These are phyloP conservation scores for Phyllopteryx taeniolatus DNA, from an alignment of 2,113 vertebrate genomes.

Conservation along the genomic window DNA sequence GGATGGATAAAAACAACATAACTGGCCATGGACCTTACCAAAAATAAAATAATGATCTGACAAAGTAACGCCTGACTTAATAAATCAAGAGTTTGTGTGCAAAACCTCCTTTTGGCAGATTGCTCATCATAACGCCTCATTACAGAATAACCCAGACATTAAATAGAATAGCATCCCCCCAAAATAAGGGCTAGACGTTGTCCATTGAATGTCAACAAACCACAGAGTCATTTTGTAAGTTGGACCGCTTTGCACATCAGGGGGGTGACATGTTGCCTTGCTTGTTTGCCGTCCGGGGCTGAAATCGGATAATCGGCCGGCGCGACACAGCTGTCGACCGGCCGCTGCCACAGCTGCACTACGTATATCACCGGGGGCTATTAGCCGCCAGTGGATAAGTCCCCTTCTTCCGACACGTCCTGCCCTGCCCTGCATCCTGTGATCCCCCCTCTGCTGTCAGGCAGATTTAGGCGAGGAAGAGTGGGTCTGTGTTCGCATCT, in stretches of 20 bases:
- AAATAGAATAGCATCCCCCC: slow-evolving; percentile 31
- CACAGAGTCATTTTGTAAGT: slow-evolving; percentile 19
- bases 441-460: slow-evolving; percentile 41
- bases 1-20: too few species aligned
- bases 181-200: background rate
- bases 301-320: slow-evolving; percentile 65
- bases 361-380: slow-evolving; percentile 68
- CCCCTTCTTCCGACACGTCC: slow-evolving; percentile 14
- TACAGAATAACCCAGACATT: slow-evolving; percentile 1
- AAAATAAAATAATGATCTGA: background rate
- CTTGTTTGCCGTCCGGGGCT: slow-evolving; percentile 51
- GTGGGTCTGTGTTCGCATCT: slow-evolving; percentile 60
- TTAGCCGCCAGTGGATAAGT: slow-evolving; percentile 63
- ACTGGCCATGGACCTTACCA: too few species aligned
- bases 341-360: slow-evolving; percentile 66
- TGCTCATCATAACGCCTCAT: slow-evolving; percentile 11
- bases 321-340: slow-evolving; percentile 67
- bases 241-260: slow-evolving; percentile 25
- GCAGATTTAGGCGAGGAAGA: slow-evolving; percentile 53
- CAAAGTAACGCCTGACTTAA: background rate
- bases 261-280: slow-evolving; percentile 55
- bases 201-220: slow-evolving; percentile 28
- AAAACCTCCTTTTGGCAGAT: background rate
- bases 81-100: background rate
- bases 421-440: slow-evolving; percentile 39